These are phyloP conservation scores for Dermolepida albohirtum DNA, from an alignment of 2,888 invertebrate genomes.

Conservation along the genomic window DNA sequence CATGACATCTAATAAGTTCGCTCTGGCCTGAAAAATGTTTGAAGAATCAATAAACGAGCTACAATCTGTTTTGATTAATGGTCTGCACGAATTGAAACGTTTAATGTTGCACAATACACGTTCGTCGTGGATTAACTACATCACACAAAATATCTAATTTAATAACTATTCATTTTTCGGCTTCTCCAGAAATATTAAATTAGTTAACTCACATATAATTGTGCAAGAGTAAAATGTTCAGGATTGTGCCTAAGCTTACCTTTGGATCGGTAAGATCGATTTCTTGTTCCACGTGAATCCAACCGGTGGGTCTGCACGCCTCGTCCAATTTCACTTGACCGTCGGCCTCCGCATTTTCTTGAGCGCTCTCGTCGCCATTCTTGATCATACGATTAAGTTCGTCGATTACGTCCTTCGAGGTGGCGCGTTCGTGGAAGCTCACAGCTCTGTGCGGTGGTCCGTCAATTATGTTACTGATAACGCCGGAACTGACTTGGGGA, in stretches of 20 bases:
- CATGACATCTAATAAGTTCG: slow-evolving; percentile 82
- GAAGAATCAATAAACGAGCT: slow-evolving; percentile 25
- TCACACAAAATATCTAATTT: no score
- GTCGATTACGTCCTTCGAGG: slow-evolving; percentile 82
- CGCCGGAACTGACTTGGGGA: slow-evolving; percentile 60
- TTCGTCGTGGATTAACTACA: no score
- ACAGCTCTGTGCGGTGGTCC: slow-evolving; percentile 71
- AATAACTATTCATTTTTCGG: no score
- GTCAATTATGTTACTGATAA: slow-evolving; percentile 63
- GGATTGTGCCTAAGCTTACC: slow-evolving; percentile 66
- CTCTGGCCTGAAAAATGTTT: slow-evolving; percentile 71
- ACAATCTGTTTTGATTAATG: slow-evolving; percentile 4
- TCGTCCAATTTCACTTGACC: slow-evolving; percentile 67
- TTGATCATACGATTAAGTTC: slow-evolving; percentile 76
- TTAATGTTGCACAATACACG: neutral
- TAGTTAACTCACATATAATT: no score
- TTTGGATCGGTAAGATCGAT: slow-evolving; percentile 84
- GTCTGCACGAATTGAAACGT: neutral
- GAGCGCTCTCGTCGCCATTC: slow-evolving; percentile 67
- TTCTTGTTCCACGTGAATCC: slow-evolving; percentile 83
- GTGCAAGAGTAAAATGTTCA: no score
- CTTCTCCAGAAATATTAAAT: no score
- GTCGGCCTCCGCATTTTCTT: slow-evolving; percentile 49
- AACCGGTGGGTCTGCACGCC: slow-evolving; percentile 79
- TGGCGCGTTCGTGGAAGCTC: slow-evolving; percentile 80